These are phyloP conservation scores for Cancer borealis DNA, from an alignment of 2,888 invertebrate genomes.

Conservation along the genomic window DNA sequence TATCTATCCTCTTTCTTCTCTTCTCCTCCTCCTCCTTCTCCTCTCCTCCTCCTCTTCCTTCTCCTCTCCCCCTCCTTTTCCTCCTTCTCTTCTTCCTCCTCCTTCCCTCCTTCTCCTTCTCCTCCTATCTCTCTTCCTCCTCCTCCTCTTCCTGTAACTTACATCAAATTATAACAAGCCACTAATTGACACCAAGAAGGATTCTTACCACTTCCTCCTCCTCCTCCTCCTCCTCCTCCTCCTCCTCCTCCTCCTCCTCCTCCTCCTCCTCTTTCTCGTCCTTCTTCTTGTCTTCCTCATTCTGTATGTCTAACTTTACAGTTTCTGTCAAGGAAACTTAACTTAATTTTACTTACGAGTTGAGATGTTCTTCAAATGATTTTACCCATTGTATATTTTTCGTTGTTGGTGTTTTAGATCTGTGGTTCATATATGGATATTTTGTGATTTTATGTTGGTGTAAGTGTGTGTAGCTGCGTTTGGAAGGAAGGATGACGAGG, in stretches of 20 bases:
- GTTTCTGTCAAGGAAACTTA: background rate
- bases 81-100: no score
- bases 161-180: slow-evolving; percentile 12
- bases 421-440: background rate
- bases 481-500: background rate
- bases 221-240: background rate
- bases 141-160: background rate
- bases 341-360: background rate
- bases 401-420: background rate
- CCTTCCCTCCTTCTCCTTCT: no score
- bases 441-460: background rate
- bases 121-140: background rate
- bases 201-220: background rate
- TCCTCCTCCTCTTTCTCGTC: background rate
- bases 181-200: slow-evolving; percentile 23
- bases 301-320: background rate
- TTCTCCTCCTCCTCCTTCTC: no score
- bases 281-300: background rate
- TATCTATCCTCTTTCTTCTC: no score
- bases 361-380: background rate
- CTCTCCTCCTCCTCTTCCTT: no score
- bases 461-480: background rate
- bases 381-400: background rate
- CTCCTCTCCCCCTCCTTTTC: no score
- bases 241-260: background rate